These are phyloP conservation scores for Styela clava DNA, from an alignment of 23 tunicate species.

Conservation along the genomic window DNA sequence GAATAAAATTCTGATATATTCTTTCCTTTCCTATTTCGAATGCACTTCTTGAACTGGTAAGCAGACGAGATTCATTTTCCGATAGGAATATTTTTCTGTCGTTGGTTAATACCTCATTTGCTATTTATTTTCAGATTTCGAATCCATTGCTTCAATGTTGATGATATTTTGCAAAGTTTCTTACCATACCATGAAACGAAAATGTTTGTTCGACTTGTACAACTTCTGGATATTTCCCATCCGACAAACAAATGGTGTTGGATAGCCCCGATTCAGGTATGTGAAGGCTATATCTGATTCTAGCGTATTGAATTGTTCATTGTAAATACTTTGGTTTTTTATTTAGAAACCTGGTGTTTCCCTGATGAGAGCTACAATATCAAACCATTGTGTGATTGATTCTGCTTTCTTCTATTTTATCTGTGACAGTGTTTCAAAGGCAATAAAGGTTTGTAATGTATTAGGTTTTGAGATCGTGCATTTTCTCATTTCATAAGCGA, in stretches of 20 bases:
- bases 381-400: slow-evolving; percentile 25
- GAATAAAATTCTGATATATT: too few species aligned
- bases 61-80: too few species aligned
- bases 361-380: slow-evolving; percentile 9
- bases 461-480: slow-evolving; percentile 10
- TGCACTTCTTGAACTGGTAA: too few species aligned
- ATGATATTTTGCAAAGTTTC: slow-evolving; percentile 29
- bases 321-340: background rate
- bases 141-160: slow-evolving; percentile 42
- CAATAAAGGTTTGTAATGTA: slow-evolving; percentile 24
- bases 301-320: background rate
- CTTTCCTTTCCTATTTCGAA: too few species aligned
- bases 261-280: slow-evolving; percentile 19
- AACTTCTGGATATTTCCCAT: slow-evolving; percentile 28
- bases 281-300: background rate
- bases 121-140: slow-evolving; percentile 27
- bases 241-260: slow-evolving; percentile 16
- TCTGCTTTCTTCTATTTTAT: slow-evolving; percentile 35
- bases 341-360: slow-evolving; percentile 30
- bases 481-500: too few species aligned
- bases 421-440: slow-evolving; percentile 27
- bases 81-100: too few species aligned
- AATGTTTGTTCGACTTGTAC: slow-evolving; percentile 54
- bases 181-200: slow-evolving; percentile 60
- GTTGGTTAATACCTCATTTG: too few species aligned